Conservation (phyloP, 2,797 vertebrate species). For the Karalla daura region DNA sequence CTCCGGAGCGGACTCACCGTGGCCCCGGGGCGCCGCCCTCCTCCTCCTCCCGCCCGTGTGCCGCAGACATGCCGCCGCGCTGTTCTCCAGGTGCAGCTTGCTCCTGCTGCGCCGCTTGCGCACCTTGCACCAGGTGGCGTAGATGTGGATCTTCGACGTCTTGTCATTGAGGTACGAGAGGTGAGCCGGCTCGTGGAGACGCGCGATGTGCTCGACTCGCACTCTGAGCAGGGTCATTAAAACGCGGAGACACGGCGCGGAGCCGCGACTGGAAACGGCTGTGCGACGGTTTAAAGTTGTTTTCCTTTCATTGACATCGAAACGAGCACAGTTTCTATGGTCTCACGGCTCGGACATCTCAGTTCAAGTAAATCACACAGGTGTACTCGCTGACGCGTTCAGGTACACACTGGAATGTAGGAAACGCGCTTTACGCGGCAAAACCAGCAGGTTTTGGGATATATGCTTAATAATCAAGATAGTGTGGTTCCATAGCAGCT, state of each 20-base stretch:
- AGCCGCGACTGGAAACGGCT: no score
- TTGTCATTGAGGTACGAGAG: conserved; percentile 44
- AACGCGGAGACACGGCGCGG: neutral
- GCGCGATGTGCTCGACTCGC: conserved; percentile 44
- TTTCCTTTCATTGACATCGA: no score
- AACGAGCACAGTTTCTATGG: no score
- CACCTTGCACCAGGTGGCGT: conserved; percentile 58
- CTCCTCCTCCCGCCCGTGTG: no score
- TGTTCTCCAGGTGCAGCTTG: conserved; percentile 17
- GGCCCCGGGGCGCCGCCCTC: conserved; percentile 20
- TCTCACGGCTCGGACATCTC: no score
- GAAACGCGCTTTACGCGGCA: neutral
- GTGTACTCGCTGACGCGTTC: conserved; percentile 33
- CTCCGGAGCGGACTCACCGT: conserved; percentile 52
- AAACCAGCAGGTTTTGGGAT: neutral
- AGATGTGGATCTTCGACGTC: conserved; percentile 45
- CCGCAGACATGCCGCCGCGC: conserved; percentile 15
- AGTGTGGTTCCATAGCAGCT: no score
- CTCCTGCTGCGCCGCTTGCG: conserved; percentile 24
- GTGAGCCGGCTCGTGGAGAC: conserved; percentile 23
- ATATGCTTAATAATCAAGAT: no score
- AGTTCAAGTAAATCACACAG: neutral
- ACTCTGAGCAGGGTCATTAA: neutral
- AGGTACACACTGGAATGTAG: neutral
- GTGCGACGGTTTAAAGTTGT: no score